Conservation (phyloP, 2,888 invertebrate species). For the Mythimna pallens region DNA sequence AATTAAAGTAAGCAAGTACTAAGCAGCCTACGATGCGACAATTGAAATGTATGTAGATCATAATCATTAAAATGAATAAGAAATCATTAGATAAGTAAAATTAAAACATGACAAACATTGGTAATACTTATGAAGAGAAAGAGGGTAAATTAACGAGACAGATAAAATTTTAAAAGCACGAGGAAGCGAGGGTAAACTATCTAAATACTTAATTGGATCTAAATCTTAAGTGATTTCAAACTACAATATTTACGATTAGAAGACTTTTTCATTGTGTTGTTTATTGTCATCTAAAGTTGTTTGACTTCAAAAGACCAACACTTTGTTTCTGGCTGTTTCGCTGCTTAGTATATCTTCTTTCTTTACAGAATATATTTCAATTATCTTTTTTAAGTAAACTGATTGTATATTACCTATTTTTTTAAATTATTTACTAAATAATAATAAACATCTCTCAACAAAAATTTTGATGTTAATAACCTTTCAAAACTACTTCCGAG, state of each 20-base stretch:
- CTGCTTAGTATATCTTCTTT: neutral
- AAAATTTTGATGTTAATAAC: constrained; percentile 14
- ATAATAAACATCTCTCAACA: too few relatives aligned
- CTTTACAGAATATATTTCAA: neutral
- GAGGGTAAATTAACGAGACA: constrained; percentile 6
- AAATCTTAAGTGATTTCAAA: constrained; percentile 9
- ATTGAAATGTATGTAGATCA: constrained; percentile 35
- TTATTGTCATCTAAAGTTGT: constrained; percentile 8
- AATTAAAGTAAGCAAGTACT: constrained; percentile 71
- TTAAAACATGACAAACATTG: constrained; percentile 16
- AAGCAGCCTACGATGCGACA: constrained; percentile 66
- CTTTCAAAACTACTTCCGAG: too few relatives aligned
- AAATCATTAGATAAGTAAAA: constrained; percentile 13
- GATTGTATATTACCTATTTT: neutral
- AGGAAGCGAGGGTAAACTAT: constrained; percentile 45
- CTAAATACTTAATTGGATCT: constrained; percentile 24
- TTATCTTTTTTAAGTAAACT: neutral
- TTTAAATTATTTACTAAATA: neutral
- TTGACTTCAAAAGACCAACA: constrained; percentile 4
- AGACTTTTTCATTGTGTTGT: constrained; percentile 16
- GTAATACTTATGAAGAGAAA: constrained; percentile 2
- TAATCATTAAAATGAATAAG: constrained; percentile 16
- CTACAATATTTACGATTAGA: constrained; percentile 8
- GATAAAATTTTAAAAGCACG: constrained; percentile 48
- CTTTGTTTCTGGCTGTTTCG: neutral